Conservation (phyloP, 2,797 vertebrate species). For the Gymnocypris eckloni region DNA sequence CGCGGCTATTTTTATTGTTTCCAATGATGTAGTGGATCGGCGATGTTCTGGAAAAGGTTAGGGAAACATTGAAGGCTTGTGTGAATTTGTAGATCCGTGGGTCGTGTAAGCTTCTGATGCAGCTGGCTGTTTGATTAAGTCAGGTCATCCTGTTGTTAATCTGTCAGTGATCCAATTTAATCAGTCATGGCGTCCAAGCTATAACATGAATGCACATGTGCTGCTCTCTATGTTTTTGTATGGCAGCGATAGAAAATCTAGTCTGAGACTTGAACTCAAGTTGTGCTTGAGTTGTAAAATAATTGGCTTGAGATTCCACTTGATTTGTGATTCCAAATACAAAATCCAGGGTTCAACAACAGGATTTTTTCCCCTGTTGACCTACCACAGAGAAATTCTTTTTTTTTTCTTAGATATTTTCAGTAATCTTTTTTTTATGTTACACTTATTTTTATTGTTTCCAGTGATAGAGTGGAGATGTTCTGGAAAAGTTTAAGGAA, state of each 20-base stretch:
- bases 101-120: conserved; percentile 39
- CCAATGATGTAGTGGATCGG: conserved; percentile 1
- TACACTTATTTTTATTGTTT: neutral
- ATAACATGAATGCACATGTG: conserved; percentile 2
- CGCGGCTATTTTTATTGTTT: conserved; percentile 60
- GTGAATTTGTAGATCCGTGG: conserved; percentile 17
- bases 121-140: conserved; percentile 50
- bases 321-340: neutral
- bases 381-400: neutral
- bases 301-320: conserved; percentile 12
- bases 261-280: neutral
- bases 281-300: neutral
- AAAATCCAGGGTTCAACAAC: neutral
- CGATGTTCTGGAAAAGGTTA: conserved; percentile 36
- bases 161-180: conserved; percentile 51
- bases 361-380: neutral
- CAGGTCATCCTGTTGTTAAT: conserved; percentile 54
- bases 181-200: conserved; percentile 43
- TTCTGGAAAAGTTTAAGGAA: neutral
- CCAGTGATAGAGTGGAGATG: neutral
- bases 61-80: conserved; percentile 34
- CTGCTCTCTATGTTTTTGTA: conserved; percentile 14
- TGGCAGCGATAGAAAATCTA: neutral
- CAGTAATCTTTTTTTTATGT: neutral
- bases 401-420: neutral